Conservation (phyloP, 2,113 vertebrate genomes). For the Mungos mungo region DNA sequence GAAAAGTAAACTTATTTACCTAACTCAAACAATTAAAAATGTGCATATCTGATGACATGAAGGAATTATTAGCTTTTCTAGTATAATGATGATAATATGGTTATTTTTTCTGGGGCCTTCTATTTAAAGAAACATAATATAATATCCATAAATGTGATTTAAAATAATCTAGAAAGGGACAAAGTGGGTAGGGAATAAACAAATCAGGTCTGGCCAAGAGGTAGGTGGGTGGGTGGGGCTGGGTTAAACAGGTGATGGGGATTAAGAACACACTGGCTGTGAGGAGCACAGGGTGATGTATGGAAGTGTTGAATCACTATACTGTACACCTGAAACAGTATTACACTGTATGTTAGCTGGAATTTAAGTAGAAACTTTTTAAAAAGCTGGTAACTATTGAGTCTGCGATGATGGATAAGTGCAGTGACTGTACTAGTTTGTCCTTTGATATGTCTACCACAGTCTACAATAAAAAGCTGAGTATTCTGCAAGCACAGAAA, state of each 20-base stretch:
- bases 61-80: not conserved
- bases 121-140: slow-evolving; percentile 9
- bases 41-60: not conserved
- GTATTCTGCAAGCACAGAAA: slow-evolving; percentile 12
- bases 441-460: not conserved
- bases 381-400: not conserved
- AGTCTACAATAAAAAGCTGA: not conserved
- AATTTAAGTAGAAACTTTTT: not conserved
- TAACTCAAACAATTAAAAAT: slow-evolving; percentile 31
- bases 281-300: not conserved
- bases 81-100: not conserved
- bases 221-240: not conserved
- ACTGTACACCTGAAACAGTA: not conserved
- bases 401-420: not conserved
- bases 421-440: not conserved
- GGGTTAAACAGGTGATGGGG: not conserved
- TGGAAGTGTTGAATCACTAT: not conserved
- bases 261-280: not conserved
- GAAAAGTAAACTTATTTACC: not conserved
- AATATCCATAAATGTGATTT: not conserved
- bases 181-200: not conserved
- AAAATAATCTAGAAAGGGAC: not conserved
- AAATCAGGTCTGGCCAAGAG: not conserved
- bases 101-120: not conserved
- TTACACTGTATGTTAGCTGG: not conserved